Evolutionary conservation across 2,888 invertebrate genomes (phyloP), one percentile per base, ranked within the genome.

Genomic region (Spisula subtruncata): DNA sequence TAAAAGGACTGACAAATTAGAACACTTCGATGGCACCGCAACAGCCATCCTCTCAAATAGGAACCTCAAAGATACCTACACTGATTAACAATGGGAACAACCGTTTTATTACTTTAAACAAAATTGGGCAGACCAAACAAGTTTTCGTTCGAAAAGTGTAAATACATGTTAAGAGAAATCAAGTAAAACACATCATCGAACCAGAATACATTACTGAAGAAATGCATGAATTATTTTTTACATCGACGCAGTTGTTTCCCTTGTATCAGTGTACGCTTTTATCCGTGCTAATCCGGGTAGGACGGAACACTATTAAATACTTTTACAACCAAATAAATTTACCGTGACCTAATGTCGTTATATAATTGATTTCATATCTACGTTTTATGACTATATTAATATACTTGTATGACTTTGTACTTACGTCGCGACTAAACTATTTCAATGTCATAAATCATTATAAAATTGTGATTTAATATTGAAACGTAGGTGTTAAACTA

Each of bases 391-490:
- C 35, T 75, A 16, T 75, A 75, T 35, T 75, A 75, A 32, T 75
- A 32, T 75, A 75, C 75, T 16, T 32, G 18, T 29, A 75, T 32
- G 12, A 10, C 75, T 75, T 75, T 75, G 35, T 75, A 75, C 35
- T 75, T 32, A 75, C 75, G 29, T 75, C 75, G 35, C 75, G 25
- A 75, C 75, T 75, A 35, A 75, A 75, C 29, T 75, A 75, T 75
- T 75, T 35, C 32, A 75, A 35, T 75, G 18, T 75, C 35, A 75
- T 75, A 75, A 75, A 75, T 75, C 32, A 75, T 75, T n/a, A 75
- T 32, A 75, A 75, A 75, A 75, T 75, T 75, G 29, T 12, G 35
- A 35, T 18, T 32, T 35, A 32, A 32, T 32, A 75, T 32, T 75
- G 14, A 75, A 75, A 75, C 32, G 75, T 75, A 32, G 60, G 60